phyloP scores from a whole-genome alignment of 2,113 vertebrate species.

The Eublepharis macularius region DNA sequence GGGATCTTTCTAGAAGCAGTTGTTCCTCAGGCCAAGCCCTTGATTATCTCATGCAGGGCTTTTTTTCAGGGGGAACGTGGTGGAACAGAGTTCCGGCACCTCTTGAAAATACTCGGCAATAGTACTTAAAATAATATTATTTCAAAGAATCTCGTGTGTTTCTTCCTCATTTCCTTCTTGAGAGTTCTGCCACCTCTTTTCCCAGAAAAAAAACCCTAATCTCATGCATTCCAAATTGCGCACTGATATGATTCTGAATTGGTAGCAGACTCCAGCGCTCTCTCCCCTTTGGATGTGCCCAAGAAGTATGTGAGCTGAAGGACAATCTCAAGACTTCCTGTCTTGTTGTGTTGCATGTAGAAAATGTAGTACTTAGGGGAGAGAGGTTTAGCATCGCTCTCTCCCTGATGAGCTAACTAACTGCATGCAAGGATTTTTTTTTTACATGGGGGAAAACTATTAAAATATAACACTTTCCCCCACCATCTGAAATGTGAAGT shows the following conservation, averaged over 20 bases:
- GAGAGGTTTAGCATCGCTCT: neutral
- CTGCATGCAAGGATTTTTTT: neutral
- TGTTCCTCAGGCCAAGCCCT: neutral
- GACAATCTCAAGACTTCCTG: no score
- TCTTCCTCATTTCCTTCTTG: no score
- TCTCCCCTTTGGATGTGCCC: neutral
- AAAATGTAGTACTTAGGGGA: neutral
- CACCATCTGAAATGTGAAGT: neutral
- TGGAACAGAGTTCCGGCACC: no score
- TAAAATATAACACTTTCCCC: neutral
- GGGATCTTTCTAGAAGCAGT: neutral
- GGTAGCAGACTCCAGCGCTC: no score
- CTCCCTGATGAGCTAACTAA: neutral
- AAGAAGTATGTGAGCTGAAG: neutral
- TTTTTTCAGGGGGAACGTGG: no score
- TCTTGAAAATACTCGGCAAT: no score
- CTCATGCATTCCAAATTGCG: neutral
- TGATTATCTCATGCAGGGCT: neutral
- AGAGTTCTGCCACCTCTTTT: no score
- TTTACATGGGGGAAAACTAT: neutral
- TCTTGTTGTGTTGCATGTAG: neutral
- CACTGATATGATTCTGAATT: neutral
- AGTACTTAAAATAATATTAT: no score
- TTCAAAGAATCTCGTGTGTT: no score
- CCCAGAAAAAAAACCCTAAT: no score